These are phyloP conservation scores for Eristalinus sepulchralis DNA, from an alignment of 2,888 invertebrate species.

Conservation along the genomic window DNA sequence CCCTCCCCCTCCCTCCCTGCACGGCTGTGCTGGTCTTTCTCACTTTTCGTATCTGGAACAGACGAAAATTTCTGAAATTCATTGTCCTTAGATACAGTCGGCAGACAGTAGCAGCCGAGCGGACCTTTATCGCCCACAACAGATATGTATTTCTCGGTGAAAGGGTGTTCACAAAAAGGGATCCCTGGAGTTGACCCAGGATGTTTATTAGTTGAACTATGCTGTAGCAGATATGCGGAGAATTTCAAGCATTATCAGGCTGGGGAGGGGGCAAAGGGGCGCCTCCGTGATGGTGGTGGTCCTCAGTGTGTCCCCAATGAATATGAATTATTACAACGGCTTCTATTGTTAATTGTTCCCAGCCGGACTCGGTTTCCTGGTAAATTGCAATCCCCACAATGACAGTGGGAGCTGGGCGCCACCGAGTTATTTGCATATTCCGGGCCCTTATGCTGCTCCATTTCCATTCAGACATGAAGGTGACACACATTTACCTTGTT, in stretches of 20 bases:
- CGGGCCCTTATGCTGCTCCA: conserved; percentile 6
- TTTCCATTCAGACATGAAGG: conserved; percentile 35
- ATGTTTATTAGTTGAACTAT: conserved; percentile 49
- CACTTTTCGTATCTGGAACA: not conserved
- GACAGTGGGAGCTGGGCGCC: conserved; percentile 6
- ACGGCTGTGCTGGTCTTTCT: not conserved
- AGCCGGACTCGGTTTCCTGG: conserved; percentile 1
- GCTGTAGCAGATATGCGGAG: not conserved
- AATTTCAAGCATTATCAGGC: not conserved
- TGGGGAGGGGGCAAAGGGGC: not conserved
- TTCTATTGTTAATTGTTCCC: conserved; percentile 32
- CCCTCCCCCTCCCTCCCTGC: not conserved
- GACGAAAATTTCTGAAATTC: conserved; percentile 43
- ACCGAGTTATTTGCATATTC: conserved; percentile 46
- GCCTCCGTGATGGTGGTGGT: not conserved
- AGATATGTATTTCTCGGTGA: conserved; percentile 18
- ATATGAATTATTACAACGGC: conserved; percentile 48
- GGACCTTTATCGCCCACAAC: conserved; percentile 33
- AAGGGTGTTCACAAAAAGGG: conserved; percentile 41
- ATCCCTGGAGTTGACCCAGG: conserved; percentile 23
- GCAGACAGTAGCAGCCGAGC: not conserved
- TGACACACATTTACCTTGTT: conserved; percentile 53
- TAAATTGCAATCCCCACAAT: conserved; percentile 43
- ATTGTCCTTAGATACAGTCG: conserved; percentile 26
- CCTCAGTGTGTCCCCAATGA: conserved; percentile 15